Evolutionary conservation across 2,113 vertebrate species (phyloP), one percentile per base, ranked within the genome.

Genomic region (Ammodytes marinus): DNA sequence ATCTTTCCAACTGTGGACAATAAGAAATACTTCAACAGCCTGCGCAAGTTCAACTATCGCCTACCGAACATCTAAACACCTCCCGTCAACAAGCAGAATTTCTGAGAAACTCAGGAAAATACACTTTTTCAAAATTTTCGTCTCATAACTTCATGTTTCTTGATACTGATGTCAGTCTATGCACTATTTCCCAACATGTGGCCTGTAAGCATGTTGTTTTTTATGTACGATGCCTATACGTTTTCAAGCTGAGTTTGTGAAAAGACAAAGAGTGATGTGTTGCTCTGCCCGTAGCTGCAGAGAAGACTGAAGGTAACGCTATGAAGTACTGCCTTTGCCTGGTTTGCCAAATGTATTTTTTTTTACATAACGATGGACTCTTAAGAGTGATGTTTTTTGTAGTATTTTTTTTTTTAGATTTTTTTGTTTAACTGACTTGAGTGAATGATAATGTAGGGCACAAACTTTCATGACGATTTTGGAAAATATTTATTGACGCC

Each of bases 61-160:
- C 96, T 99, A 4, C 97, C 98, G 3, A 98, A 98, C 92, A 99
- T 99, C 93, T 99, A 94, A 95, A 53, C 6, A 35, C 6, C 10
- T 42, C 54, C 19, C 39, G 0, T 15, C 43, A 3, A 40, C 8
- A 1, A 9, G 46, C 64, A 40, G 42, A 17, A 6, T 73, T 77
- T 55, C 55, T 73, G 64, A 37, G 45, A 14, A 68, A 14, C 86
- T 83, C 89, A 83, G 88, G 84, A 85, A 70, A 11, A 43, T 60
- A 19, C 17, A 19, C 58, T 77, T 81, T 64, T 57, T 47, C 27
- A 40, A n/a, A 45, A 17, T 2, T 40, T 46, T 46, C 15, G 14
- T 52, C 42, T 35, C 17, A 5, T 64, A 27, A 53, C 84, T 53
- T 46, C 9, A 55, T 9, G 73, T 79, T 14, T 79, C 80, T 49